phyloP scores from a whole-genome alignment of 2,888 invertebrate genomes.

The Tinea pellionella region DNA sequence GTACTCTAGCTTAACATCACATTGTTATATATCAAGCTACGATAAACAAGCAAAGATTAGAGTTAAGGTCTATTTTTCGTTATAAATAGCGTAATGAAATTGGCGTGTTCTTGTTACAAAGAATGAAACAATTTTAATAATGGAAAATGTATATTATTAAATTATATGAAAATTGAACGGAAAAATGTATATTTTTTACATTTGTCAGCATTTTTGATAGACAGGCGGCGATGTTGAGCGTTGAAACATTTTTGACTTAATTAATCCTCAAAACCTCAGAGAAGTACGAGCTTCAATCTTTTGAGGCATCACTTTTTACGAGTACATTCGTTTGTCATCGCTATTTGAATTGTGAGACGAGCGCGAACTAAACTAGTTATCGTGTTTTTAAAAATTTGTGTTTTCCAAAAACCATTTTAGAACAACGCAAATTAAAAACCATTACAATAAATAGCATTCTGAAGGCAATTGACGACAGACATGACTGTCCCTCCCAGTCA shows the following conservation, averaged over 20 bases:
- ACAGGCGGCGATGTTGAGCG: slow-evolving; percentile 1
- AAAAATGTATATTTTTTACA: neutral
- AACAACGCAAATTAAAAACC: neutral
- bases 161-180: too few relatives aligned
- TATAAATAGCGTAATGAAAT: too few relatives aligned
- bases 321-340: neutral
- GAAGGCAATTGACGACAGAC: too few relatives aligned
- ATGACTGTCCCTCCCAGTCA: too few relatives aligned
- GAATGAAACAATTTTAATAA: too few relatives aligned
- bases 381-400: neutral
- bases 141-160: too few relatives aligned
- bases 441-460: too few relatives aligned
- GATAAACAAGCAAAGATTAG: too few relatives aligned
- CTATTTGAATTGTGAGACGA: neutral
- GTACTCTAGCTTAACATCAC: too few relatives aligned
- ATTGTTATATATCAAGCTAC: too few relatives aligned
- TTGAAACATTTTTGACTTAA: neutral
- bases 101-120: too few relatives aligned
- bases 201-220: neutral
- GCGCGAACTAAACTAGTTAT: neutral
- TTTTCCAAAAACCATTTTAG: neutral
- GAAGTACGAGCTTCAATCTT: neutral
- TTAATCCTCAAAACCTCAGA: neutral
- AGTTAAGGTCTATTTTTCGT: too few relatives aligned
- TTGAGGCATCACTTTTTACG: neutral